Conservation (phyloP, 2,113 vertebrate species). For the Recurvirostra avosetta region DNA sequence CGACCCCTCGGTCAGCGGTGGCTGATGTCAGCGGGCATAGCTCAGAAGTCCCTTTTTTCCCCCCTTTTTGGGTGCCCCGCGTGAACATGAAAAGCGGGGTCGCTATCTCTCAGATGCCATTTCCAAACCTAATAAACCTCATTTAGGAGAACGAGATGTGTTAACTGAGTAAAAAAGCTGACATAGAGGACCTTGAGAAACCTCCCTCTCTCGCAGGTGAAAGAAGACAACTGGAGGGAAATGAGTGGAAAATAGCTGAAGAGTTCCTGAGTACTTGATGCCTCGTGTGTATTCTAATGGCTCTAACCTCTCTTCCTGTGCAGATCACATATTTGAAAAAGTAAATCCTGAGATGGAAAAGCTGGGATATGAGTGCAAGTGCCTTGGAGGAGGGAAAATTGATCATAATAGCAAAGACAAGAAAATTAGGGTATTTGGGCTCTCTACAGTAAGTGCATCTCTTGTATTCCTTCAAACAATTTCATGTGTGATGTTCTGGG, state of each 20-base stretch:
- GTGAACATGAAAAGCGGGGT: accelerated
- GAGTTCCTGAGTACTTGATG: neutral
- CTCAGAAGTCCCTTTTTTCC: accelerated
- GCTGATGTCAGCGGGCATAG: neutral
- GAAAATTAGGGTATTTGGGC: conserved; percentile 85
- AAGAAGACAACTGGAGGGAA: neutral
- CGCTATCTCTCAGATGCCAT: accelerated
- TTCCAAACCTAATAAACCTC: neutral
- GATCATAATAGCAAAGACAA: conserved; percentile 85
- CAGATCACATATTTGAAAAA: conserved; percentile 92
- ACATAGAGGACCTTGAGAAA: neutral
- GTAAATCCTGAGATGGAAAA: conserved; percentile 80
- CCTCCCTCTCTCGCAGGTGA: neutral
- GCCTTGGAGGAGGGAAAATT: conserved; percentile 89
- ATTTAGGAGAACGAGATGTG: accelerated
- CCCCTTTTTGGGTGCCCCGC: accelerated
- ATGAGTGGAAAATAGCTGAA: neutral
- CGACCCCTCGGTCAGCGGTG: neutral
- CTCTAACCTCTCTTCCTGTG: neutral
- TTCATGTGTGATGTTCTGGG: neutral
- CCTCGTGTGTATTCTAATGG: accelerated
- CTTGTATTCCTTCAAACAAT: neutral
- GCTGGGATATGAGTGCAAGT: conserved; percentile 82
- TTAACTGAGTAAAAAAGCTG: neutral
- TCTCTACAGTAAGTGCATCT: conserved; percentile 82